Base-by-base conservation (phyloP, 1,140 invertebrate species). In the Drosophila sturtevanti region DNA sequence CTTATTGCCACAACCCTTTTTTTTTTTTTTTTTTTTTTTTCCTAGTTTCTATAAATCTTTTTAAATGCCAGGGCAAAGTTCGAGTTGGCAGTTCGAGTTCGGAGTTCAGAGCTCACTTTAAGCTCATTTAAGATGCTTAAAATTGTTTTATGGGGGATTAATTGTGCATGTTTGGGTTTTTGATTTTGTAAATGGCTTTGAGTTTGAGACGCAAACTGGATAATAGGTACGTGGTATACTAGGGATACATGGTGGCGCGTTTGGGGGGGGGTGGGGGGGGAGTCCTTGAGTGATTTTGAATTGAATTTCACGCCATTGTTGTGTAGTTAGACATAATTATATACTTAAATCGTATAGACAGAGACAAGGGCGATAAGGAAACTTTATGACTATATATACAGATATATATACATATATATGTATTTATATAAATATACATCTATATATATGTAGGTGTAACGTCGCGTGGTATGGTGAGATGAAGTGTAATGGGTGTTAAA, bases 61-160 rank as follows among this genome's bases (percentile, higher is more conserved):
- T 73, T 75, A 79, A 70, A 73, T 68, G 73, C 69, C 48, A 55
- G 63, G 56, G 59, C 41, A 80, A 77, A 81, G 62, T 72, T 63
- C 63, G 64, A 72, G 44, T 51, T 60, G 34, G 38, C 14, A 55
- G 38, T 37, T 31, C 16, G 41, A 38, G 37, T 48, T 44, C 24
- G 16, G 5, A 37, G 12, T 27, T 21, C 24, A 35, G 51, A 38
- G 60, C 37, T 71, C 65, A 58, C 78, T 76, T 73, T 87, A 86
- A 86, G 82, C 82, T 72, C 68, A 79, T 87, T 86, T 86, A 86
- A 86, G 82, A 77, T 68, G 82, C 82, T 87, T 86, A 87, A 77
- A 81, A 80, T 78, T 78, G 77, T 87, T 75, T 86, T 86, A 72
- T 79, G 71, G 71, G 41, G 72, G 82, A 87, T 86, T 86, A 86